Conservation (phyloP, 2,888 invertebrate species). For the Drosophila mayaguana region DNA sequence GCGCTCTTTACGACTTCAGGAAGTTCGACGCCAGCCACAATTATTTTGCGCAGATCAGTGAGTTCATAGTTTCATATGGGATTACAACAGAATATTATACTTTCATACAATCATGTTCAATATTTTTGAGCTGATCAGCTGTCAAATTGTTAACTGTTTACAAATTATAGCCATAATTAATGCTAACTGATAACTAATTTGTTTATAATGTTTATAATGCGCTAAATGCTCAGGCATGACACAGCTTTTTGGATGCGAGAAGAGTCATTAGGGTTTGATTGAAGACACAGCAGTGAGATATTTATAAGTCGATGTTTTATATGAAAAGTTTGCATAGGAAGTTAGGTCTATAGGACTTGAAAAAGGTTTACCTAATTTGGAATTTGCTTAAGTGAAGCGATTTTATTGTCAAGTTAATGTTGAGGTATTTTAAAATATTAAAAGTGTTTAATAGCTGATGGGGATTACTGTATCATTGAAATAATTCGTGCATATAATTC, state of each 20-base stretch:
- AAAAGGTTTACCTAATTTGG: not conserved
- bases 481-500: too few relatives aligned
- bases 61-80: not conserved
- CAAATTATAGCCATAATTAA: not conserved
- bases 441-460: too few relatives aligned
- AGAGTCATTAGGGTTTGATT: not conserved
- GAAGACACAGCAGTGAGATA: not conserved
- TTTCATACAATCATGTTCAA: too few relatives aligned
- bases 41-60: constrained; percentile 1
- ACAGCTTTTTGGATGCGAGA: too few relatives aligned
- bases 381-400: too few relatives aligned
- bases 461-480: too few relatives aligned
- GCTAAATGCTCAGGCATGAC: not conserved
- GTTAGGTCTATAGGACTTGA: not conserved
- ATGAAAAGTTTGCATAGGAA: not conserved
- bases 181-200: not conserved
- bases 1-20: constrained; percentile 69
- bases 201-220: not conserved
- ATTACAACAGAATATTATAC: not conserved
- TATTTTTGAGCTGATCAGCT: not conserved
- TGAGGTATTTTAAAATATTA: too few relatives aligned
- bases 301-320: not conserved
- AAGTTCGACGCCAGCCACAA: constrained; percentile 61
- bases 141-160: constrained; percentile 7
- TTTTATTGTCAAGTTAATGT: too few relatives aligned